Evolutionary conservation across 2,797 vertebrate genomes (phyloP).

Genomic region (Liasis olivaceus): DNA sequence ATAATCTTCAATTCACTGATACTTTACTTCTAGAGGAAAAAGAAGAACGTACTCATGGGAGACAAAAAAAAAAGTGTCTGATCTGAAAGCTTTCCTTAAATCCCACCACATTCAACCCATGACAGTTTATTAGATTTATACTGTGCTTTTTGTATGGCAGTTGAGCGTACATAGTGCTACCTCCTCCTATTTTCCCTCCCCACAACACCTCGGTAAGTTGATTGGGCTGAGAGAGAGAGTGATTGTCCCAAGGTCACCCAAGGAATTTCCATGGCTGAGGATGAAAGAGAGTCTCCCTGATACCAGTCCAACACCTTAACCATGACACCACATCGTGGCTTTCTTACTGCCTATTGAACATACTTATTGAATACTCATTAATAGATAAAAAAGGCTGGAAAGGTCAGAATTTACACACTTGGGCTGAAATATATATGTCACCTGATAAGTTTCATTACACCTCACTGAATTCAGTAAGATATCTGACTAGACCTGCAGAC

Average conservation of each 20-base stretch:
- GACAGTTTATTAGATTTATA: background rate
- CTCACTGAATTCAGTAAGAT: background rate
- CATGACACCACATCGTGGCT: background rate
- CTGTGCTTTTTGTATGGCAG: background rate
- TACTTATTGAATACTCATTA: background rate
- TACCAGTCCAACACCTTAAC: background rate
- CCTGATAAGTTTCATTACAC: background rate
- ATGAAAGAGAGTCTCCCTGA: background rate
- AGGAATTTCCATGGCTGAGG: background rate
- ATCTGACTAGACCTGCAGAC: background rate
- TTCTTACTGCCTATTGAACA: background rate
- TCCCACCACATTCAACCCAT: background rate
- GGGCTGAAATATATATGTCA: background rate
- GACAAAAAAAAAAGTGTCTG: background rate
- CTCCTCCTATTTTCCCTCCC: background rate
- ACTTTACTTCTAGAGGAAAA: background rate
- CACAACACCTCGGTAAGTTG: background rate
- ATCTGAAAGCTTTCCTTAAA: background rate
- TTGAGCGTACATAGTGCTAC: background rate
- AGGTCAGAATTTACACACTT: background rate
- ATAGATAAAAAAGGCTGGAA: background rate
- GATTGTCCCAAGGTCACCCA: background rate
- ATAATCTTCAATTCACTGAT: background rate
- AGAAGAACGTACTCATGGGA: too few relatives aligned
- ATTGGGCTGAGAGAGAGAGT: background rate